phyloP scores from a whole-genome alignment of 2,797 vertebrate species.

The Pipistrellus kuhlii region DNA sequence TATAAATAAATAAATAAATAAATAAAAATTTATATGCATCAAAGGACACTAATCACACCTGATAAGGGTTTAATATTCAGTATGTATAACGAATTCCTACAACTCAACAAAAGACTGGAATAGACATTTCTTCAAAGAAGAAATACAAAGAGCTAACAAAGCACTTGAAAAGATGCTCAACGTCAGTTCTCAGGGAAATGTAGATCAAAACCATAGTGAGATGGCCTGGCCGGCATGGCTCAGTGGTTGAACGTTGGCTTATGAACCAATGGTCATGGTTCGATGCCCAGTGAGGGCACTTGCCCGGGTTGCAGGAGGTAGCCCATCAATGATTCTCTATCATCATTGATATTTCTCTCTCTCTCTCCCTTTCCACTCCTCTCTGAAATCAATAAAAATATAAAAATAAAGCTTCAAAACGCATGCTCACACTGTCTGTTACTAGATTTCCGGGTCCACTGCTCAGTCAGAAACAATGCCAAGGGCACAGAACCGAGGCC shows the following conservation, averaged over 20 bases:
- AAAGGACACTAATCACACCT: background rate
- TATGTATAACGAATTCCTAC: background rate
- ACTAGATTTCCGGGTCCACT: background rate
- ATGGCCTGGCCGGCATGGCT: background rate
- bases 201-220: background rate
- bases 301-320: no score
- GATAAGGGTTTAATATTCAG: background rate
- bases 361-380: no score
- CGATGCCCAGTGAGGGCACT: no score
- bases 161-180: background rate
- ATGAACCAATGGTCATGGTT: no score
- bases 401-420: background rate
- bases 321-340: no score
- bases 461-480: background rate
- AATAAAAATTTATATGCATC: conserved; percentile 27
- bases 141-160: background rate
- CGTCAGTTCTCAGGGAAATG: background rate
- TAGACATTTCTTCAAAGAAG: background rate
- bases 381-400: no score
- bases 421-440: background rate
- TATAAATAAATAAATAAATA: no score
- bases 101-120: background rate
- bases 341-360: no score
- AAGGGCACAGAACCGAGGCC: fast-evolving
- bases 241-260: no score